Base-by-base conservation (phyloP, 2,797 vertebrate species). In the Thaleichthys pacificus region DNA sequence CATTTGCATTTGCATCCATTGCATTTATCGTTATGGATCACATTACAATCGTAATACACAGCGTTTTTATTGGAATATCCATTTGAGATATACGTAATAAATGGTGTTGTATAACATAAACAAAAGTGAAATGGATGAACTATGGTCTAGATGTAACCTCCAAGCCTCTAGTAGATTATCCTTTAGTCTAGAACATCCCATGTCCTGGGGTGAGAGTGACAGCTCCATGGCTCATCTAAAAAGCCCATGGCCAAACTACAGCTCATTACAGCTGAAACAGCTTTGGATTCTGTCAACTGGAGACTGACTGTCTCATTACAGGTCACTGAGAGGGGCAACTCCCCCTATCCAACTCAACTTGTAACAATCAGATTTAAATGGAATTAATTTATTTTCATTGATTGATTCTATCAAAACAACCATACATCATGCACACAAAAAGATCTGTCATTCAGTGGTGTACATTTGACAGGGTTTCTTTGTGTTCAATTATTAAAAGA, bases 231-330 rank as follows among this genome's bases (percentile, higher is more conserved):
- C 87, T 89, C 88, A 87, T 89, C 82, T 75, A 73, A 78, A 71
- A 67, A 75, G 85, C 80, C 86, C 66, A 73, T 58, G 83, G 87
- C 83, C 73, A 71, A 80, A 76, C 81, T 80, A 79, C 83, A 87
- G 81, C 88, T 91, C 88, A 88, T 89, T 86, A 90, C 85, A 77
- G 82, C 79, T 72, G 76, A 77, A 77, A 84, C 69, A 21, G 81
- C 79, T 58, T 32, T 7, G 74, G 72, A 75, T 76, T 84, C 79
- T 77, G 78, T 71, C 77, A 81, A 76, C 84, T 64, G 83, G 80
- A 85, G 77, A 84, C 88, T 82, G 82, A 32, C 82, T 2, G 80
- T 80, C 85, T 87, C 85, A 85, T 90, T 82, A 86, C 73, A 84
- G 86, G 87, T 89, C 88, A 88, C 79, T 30, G 72, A 61, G 22